Conservation (phyloP, 2,113 vertebrate genomes). For the Pterocles orientalis region DNA sequence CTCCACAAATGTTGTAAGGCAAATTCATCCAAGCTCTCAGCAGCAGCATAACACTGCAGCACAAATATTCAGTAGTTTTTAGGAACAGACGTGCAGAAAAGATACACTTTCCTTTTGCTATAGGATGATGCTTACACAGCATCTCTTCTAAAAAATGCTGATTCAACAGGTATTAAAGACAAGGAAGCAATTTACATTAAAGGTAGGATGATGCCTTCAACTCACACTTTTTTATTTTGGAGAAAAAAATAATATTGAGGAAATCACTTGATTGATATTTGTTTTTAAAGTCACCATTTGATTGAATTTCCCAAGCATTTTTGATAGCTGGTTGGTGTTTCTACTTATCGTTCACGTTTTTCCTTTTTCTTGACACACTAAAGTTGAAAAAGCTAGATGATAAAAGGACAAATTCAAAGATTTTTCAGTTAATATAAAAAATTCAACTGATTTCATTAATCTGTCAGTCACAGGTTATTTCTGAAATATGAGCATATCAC, state of each 20-base stretch:
- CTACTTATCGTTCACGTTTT: neutral
- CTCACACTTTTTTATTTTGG: neutral
- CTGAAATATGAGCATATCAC: neutral
- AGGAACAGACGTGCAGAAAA: neutral
- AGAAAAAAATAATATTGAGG: neutral
- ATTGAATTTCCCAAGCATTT: slow-evolving; percentile 32
- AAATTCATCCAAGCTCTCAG: slow-evolving; percentile 10
- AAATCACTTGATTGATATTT: neutral
- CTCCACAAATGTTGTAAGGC: neutral
- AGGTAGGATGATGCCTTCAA: neutral
- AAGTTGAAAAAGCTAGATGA: slow-evolving; percentile 36
- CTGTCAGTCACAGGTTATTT: neutral
- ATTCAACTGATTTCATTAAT: neutral
- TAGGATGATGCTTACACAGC: neutral
- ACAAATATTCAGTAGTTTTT: slow-evolving; percentile 8
- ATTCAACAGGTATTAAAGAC: neutral
- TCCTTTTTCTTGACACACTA: neutral
- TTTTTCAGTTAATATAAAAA: neutral
- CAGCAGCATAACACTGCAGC: neutral
- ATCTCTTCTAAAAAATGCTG: neutral
- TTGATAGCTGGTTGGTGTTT: neutral
- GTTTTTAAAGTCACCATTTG: neutral
- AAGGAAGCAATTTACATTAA: neutral
- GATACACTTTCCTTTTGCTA: neutral
- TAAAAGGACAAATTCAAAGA: neutral